A percentile compares a stretch with the other conserved stretches of the same genome.
These are phyloP conservation scores for Semicossyphus pulcher DNA, from an alignment of 2,113 vertebrate genomes.

Conservation along the genomic window DNA sequence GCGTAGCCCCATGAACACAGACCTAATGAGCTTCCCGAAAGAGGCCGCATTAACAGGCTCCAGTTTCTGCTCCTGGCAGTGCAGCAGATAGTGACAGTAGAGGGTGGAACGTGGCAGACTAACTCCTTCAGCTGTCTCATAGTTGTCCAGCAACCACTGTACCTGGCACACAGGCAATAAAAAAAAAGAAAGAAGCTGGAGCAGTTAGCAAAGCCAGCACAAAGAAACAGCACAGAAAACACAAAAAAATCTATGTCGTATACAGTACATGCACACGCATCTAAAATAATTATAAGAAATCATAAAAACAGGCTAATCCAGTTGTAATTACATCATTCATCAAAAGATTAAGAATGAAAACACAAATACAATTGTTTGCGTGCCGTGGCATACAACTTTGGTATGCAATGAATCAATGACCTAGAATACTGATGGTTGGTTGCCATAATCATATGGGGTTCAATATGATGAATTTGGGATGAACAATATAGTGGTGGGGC, in stretches of 20 bases:
- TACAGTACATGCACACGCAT: constrained; percentile 43
- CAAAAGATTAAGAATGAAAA: constrained; percentile 65
- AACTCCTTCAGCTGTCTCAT: constrained; percentile 95
- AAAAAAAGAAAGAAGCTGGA: constrained; percentile 66
- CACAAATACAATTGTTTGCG: constrained; percentile 70
- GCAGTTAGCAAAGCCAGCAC: constrained; percentile 74
- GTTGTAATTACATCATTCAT: constrained; percentile 24
- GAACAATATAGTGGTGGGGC: constrained; percentile 45
- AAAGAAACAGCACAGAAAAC: background rate
- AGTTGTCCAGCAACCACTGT: constrained; percentile 97
- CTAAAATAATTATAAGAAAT: background rate
- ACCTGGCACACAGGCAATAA: constrained; percentile 85
- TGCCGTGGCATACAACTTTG: constrained; percentile 85
- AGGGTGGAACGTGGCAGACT: constrained; percentile 95
- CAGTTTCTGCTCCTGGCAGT: constrained; percentile 96
- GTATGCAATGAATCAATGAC: constrained; percentile 82
- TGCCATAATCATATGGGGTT: constrained; percentile 47
- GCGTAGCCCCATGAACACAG: constrained; percentile 94
- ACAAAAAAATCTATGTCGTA: background rate
- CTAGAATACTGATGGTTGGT: constrained; percentile 65
- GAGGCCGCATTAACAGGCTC: constrained; percentile 94
- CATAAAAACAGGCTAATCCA: constrained; percentile 35
- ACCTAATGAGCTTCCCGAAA: constrained; percentile 94
- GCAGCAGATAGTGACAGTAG: constrained; percentile 95
- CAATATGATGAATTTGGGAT: constrained; percentile 70